Evolutionary conservation across 2,888 invertebrate species (phyloP).

Genomic region (Cephonodes hylas): DNA sequence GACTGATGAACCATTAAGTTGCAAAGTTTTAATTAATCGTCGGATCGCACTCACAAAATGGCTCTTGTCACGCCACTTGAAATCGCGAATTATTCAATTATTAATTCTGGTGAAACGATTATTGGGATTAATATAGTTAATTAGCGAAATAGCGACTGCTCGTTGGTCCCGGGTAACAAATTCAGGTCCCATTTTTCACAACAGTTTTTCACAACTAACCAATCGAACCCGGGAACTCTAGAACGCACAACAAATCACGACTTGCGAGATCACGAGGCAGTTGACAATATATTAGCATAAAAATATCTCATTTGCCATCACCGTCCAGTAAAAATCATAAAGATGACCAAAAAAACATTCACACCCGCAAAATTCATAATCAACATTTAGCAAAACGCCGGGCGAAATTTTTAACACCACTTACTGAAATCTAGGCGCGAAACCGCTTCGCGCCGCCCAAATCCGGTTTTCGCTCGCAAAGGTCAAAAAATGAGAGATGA

Average conservation of each 20-base stretch:
- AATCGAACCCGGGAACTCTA: too few relatives aligned
- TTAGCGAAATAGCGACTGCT: too few relatives aligned
- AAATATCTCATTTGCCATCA: too few relatives aligned
- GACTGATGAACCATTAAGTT: conserved; percentile 21
- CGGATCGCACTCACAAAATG: not conserved
- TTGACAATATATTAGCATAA: too few relatives aligned
- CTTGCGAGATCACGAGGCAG: too few relatives aligned
- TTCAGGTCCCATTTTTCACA: too few relatives aligned
- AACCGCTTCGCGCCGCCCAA: not conserved
- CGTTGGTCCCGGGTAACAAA: too few relatives aligned
- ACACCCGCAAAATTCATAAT: not conserved
- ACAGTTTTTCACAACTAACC: too few relatives aligned
- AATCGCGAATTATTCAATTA: not conserved
- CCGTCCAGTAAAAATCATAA: too few relatives aligned
- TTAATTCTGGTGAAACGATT: not conserved
- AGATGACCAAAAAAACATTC: not conserved
- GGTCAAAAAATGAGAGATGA: conserved; percentile 33
- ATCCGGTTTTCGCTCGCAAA: conserved; percentile 26
- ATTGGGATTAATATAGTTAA: not conserved
- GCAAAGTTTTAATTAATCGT: conserved; percentile 31
- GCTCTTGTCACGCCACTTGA: not conserved
- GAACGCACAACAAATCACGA: too few relatives aligned
- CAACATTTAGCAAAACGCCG: not conserved
- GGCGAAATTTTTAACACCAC: not conserved
- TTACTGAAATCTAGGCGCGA: not conserved